Percentiles rank a stretch among this genome's conserved stretches.
Evolutionary conservation across 1,140 invertebrate genomes (phyloP).

Genomic region (Drosophila equinoxialis): DNA sequence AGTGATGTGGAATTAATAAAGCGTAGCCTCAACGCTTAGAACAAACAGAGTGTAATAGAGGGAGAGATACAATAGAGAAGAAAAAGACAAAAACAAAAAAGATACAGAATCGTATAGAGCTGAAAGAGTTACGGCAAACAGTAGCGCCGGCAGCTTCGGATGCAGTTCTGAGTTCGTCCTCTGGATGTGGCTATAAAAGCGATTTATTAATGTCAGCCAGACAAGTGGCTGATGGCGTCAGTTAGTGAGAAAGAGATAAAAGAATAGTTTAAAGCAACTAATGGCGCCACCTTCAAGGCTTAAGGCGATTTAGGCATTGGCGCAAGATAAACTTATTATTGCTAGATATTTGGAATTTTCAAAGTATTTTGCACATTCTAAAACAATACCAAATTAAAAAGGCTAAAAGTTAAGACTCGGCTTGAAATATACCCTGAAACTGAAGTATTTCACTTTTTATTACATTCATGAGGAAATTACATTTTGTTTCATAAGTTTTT

Average conservation of each 20-base stretch:
- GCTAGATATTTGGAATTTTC: neutral
- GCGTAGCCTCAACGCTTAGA: constrained; percentile 58
- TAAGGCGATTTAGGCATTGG: neutral
- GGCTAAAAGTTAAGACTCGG: neutral
- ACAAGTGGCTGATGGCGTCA: constrained; percentile 72
- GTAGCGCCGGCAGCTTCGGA: constrained; percentile 36
- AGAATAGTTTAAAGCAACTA: constrained; percentile 23
- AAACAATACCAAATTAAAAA: neutral
- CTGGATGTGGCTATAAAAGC: constrained; percentile 64
- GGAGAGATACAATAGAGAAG: constrained; percentile 11
- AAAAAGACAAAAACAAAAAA: constrained; percentile 18
- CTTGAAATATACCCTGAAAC: neutral
- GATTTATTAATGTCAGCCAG: constrained; percentile 81
- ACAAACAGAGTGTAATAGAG: constrained; percentile 44
- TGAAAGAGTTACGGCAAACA: constrained; percentile 40
- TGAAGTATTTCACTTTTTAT: neutral
- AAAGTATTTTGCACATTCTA: neutral
- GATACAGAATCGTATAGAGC: neutral
- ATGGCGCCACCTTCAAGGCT: constrained; percentile 6
- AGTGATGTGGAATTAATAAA: constrained; percentile 78
- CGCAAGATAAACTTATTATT: neutral
- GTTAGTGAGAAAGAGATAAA: constrained; percentile 20
- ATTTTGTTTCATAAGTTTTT: neutral
- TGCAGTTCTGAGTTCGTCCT: constrained; percentile 52
- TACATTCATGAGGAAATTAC: no score